These are phyloP conservation scores for Callyntrura sp. DNA, from an alignment of 2,888 invertebrate genomes.

Conservation along the genomic window DNA sequence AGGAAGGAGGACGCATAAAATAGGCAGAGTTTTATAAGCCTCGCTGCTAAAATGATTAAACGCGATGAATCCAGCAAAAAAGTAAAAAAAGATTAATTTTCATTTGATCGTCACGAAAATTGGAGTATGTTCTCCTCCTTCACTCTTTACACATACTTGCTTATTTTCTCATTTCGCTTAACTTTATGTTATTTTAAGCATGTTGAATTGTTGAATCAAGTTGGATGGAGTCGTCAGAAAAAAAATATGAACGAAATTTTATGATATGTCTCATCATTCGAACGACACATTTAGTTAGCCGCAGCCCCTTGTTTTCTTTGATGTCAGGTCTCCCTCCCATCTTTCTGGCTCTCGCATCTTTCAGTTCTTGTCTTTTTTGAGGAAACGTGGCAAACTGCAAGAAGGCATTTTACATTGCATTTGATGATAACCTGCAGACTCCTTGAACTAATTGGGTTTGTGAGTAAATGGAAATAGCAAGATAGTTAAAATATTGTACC, in stretches of 20 bases:
- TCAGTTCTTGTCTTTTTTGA: conserved; percentile 23
- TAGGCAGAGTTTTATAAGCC: too few species aligned
- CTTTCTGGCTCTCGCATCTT: not conserved
- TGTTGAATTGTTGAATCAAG: too few species aligned
- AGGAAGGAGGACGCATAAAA: too few species aligned
- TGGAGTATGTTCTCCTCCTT: too few species aligned
- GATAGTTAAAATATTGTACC: not conserved
- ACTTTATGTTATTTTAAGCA: too few species aligned
- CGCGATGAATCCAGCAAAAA: too few species aligned
- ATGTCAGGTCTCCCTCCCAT: conserved; percentile 15
- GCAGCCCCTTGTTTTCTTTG: conserved; percentile 55
- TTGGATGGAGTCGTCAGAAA: too few species aligned
- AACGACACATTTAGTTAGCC: conserved; percentile 44
- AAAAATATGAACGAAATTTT: conserved; percentile 2
- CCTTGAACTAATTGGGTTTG: conserved; percentile 69
- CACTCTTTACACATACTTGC: too few species aligned
- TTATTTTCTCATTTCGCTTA: too few species aligned
- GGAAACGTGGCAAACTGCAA: conserved; percentile 75
- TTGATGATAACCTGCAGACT: conserved; percentile 74
- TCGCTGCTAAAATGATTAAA: too few species aligned
- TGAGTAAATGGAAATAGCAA: conserved; percentile 49
- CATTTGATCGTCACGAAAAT: too few species aligned
- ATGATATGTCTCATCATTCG: conserved; percentile 1
- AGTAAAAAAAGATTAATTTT: too few species aligned
- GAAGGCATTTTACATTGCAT: conserved; percentile 73